Evolutionary conservation across 2,113 vertebrate genomes (phyloP), one percentile per base, ranked within the genome.

Genomic region (Mohoua ochrocephala): DNA sequence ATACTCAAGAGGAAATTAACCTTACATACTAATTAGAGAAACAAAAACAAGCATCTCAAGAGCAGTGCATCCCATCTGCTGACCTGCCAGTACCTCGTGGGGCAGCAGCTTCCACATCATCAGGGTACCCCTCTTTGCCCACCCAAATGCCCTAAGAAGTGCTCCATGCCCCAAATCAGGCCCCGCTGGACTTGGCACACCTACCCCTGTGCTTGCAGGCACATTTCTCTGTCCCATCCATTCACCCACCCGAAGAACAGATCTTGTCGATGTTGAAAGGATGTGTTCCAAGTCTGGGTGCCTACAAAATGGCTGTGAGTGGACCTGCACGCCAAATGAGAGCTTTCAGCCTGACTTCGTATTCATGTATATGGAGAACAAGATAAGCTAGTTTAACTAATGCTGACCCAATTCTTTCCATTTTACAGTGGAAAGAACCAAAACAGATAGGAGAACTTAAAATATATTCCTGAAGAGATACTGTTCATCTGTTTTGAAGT

Each of bases 381-480:
- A 95, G 83, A 87, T 52, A 78, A 88, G 88, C 79, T 71, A 59
- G 68, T 89, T 92, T 93, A 94, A 91, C 60, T 60, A 93, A 87
- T 0, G 4, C 53, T 95, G 87, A 96, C 86, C 79, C 76, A 93
- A 31, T 93, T 53, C 11, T 68, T 77, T 69, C n/a, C 28, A 78
- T 28, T 96, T 86, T 57, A 69, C 11, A 68, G 28, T 1, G 8
- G 27, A 81, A 95, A 93, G 49, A 50, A 81, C 45, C 35, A 65
- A 92, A 93, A 92, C 20, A 70, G 35, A 80, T 63, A 71, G 0
- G 1, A 84, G 49, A 89, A 74, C 19, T 52, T 79, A 69, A 89
- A 87, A 59, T 22, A 35, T 28, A 86, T 86, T 90, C 41, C 52
- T 82, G 61, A 91, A 88, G 76, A 61, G 37, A 94, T 53, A 26